phyloP scores from a whole-genome alignment of 2,797 vertebrate species.

The Typhlichthys subterraneus region DNA sequence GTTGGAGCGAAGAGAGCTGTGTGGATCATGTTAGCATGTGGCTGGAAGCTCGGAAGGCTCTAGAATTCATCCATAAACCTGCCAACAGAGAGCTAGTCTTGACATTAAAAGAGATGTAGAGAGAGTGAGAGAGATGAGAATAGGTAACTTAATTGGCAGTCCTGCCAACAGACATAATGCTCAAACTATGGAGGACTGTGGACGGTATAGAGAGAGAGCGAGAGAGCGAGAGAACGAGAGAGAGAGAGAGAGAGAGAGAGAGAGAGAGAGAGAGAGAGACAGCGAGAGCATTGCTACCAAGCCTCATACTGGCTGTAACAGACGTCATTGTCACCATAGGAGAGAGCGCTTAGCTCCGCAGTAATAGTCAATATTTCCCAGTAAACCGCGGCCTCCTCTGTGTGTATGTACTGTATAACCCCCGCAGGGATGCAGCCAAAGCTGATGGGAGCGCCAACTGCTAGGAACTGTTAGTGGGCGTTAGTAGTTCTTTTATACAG shows the following conservation, averaged over 20 bases:
- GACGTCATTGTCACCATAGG: conserved; percentile 62
- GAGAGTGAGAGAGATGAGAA: conserved; percentile 55
- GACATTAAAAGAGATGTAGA: conserved; percentile 64
- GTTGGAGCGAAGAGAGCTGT: conserved; percentile 61
- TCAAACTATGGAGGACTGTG: conserved; percentile 65
- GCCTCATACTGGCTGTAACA: conserved; percentile 67
- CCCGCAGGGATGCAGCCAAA: conserved; percentile 45
- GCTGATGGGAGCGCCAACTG: conserved; percentile 56
- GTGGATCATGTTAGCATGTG: conserved; percentile 44
- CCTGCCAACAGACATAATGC: conserved; percentile 70
- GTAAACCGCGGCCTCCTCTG: conserved; percentile 55
- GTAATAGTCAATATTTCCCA: conserved; percentile 60
- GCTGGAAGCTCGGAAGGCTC: conserved; percentile 26
- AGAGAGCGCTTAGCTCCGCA: conserved; percentile 53
- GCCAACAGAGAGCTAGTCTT: conserved; percentile 56
- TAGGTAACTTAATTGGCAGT: conserved; percentile 65
- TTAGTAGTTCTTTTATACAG: conserved; percentile 68
- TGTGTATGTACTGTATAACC: conserved; percentile 40
- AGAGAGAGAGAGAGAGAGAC: not conserved
- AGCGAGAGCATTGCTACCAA: conserved; percentile 57
- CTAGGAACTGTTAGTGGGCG: conserved; percentile 73
- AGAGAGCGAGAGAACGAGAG: not conserved
- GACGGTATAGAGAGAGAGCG: conserved; percentile 19
- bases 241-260: too few species aligned
- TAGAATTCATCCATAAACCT: conserved; percentile 48